A percentile compares a stretch with the other conserved stretches of the same genome.
These are phyloP conservation scores for Melinaea menophilus DNA, from an alignment of 2,888 invertebrate genomes.

Conservation along the genomic window DNA sequence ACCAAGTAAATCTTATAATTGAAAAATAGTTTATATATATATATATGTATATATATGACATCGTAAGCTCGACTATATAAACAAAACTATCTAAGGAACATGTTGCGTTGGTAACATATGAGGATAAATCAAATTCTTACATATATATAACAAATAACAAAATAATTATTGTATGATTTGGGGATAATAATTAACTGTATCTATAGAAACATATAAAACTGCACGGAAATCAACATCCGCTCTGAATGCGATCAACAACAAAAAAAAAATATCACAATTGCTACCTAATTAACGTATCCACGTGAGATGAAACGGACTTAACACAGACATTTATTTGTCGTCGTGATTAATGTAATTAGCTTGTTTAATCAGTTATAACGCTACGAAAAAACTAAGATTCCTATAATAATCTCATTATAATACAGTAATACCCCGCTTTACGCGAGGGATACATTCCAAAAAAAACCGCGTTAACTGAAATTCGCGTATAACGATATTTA, in stretches of 20 bases:
- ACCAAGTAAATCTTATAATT: too few relatives aligned
- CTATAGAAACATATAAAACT: slow-evolving; percentile 19
- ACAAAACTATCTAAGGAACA: too few relatives aligned
- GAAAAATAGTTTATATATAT: too few relatives aligned
- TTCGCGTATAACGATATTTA: too few relatives aligned
- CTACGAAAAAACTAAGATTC: background rate
- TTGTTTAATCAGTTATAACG: slow-evolving; percentile 2
- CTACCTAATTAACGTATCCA: slow-evolving; percentile 15
- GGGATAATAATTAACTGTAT: slow-evolving; percentile 10
- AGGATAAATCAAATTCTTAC: background rate
- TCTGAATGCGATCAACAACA: slow-evolving; percentile 4
- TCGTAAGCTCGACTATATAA: too few relatives aligned
- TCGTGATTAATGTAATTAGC: background rate
- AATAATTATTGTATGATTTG: background rate
- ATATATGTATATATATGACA: too few relatives aligned
- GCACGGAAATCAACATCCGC: slow-evolving; percentile 29
- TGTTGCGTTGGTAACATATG: background rate
- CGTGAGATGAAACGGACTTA: too few relatives aligned
- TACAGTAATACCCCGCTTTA: background rate
- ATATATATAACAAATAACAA: background rate
- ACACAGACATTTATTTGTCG: too few relatives aligned
- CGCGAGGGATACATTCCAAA: too few relatives aligned
- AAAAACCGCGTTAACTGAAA: too few relatives aligned
- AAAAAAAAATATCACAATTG: slow-evolving; percentile 19
- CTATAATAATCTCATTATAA: background rate